Evolutionary conservation across 2,888 invertebrate species (phyloP), one percentile per base, ranked within the genome.

Genomic region (Watsonalla binaria): DNA sequence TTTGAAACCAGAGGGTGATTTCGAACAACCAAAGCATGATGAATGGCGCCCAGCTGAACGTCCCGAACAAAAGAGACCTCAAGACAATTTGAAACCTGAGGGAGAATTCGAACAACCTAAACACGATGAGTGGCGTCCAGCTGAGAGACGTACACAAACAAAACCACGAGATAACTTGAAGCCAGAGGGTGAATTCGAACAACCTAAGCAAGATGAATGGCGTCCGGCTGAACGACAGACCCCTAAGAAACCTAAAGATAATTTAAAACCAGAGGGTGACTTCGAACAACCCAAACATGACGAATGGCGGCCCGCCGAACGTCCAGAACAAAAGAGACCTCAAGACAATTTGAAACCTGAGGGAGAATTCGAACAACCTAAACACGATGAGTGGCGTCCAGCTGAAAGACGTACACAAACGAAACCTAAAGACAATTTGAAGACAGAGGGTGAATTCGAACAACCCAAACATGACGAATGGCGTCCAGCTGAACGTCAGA

Each of bases 171-270:
- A 84, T 60, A 93, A 93, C 61, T 66, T 93, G 0, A 84, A 78
- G 55, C 84, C 92, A 0, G 93, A 93, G 72, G 93, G 93, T 0
- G 87, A 92, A 0, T 92, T 92, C 62, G 81, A 90, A 54, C 66
- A 76, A 14, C 91, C 87, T 0, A 78, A 80, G 6, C 74, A 82
- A 37, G 63, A 86, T 77, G 64, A 83, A 55, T 85, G 76, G 66
- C 62, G 66, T 4, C 86, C 89, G 6, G 89, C 81, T 15, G 91
- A 86, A 56, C 65, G 57, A 57, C 82, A 71, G 8, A 62, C 61
- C 9, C 82, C 75, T 33, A 77, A 72, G 6, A 78, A 73, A 42
- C 86, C 82, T 0, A 58, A 80, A n/a, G 93, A 93, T 56, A 93
- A 93, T 45, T 13, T 72, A 0, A 65, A 46, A 50, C 67, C 91